Conservation (phyloP, 2,888 invertebrate genomes). For the Phorcus lineatus region DNA sequence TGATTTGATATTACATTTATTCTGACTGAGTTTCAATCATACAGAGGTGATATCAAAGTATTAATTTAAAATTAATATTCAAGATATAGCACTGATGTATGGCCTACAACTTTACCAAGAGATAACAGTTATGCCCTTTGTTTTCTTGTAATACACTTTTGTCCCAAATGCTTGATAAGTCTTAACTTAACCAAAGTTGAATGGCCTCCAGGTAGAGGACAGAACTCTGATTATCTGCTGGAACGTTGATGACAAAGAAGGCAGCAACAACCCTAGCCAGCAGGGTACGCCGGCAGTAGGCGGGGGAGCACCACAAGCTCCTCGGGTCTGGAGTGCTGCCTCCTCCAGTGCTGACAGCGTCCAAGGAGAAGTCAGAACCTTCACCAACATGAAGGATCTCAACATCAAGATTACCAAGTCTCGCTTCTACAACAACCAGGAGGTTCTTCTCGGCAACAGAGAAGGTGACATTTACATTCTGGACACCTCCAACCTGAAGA, state of each 20-base stretch:
- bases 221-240: not conserved
- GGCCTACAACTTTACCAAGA: too few species aligned
- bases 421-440: constrained; percentile 10
- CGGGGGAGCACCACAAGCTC: not conserved
- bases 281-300: not conserved
- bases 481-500: not conserved
- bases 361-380: not conserved
- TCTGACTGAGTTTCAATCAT: too few species aligned
- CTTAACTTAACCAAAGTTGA: too few species aligned
- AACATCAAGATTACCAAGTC: not conserved
- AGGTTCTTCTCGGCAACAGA: not conserved
- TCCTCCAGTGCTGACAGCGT: not conserved
- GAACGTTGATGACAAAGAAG: not conserved
- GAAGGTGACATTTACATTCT: not conserved
- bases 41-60: too few species aligned
- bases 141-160: too few species aligned
- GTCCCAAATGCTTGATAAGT: too few species aligned
- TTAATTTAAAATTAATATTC: too few species aligned
- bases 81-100: too few species aligned
- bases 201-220: not conserved
- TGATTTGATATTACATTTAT: too few species aligned
- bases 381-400: not conserved
- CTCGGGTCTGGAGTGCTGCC: not conserved
- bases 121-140: too few species aligned
- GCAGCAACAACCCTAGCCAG: not conserved